A percentile compares a stretch with the other conserved stretches of the same genome.
Conservation (phyloP, 2,797 vertebrate species). For the Glossophaga mutica region DNA sequence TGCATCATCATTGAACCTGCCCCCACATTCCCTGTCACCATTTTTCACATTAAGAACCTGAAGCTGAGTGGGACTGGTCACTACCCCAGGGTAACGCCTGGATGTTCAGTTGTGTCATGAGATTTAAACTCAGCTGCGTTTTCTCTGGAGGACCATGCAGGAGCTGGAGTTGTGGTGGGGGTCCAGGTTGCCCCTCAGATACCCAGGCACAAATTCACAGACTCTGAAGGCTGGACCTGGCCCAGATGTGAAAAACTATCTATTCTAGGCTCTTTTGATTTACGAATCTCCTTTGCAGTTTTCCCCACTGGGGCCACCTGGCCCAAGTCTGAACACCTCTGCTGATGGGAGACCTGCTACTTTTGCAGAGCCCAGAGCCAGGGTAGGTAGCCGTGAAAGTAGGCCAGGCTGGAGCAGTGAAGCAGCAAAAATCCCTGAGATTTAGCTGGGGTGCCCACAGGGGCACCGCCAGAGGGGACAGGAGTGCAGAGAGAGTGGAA, state of each 20-base stretch:
- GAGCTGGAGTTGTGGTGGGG: neutral
- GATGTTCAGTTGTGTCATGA: neutral
- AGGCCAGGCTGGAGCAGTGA: neutral
- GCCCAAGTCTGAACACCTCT: neutral
- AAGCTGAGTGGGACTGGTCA: neutral
- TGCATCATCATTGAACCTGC: rapidly evolving
- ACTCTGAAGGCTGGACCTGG: neutral
- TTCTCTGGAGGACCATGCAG: neutral
- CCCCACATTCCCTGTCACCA: neutral
- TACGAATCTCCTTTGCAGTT: neutral
- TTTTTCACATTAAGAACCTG: neutral
- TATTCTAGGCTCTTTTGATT: neutral
- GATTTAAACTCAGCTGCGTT: neutral
- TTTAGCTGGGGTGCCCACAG: neutral
- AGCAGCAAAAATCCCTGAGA: neutral
- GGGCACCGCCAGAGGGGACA: neutral
- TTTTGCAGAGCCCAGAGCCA: neutral
- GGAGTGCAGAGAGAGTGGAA: neutral
- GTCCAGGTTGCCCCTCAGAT: neutral
- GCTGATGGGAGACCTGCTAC: neutral
- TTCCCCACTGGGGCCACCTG: neutral
- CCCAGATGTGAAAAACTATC: neutral
- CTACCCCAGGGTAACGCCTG: neutral
- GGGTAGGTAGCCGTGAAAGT: neutral
- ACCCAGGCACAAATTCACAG: neutral